These are phyloP conservation scores for Temnopleurus reevesii DNA, from an alignment of 53 echinoderm and acorn worm species.

Conservation along the genomic window DNA sequence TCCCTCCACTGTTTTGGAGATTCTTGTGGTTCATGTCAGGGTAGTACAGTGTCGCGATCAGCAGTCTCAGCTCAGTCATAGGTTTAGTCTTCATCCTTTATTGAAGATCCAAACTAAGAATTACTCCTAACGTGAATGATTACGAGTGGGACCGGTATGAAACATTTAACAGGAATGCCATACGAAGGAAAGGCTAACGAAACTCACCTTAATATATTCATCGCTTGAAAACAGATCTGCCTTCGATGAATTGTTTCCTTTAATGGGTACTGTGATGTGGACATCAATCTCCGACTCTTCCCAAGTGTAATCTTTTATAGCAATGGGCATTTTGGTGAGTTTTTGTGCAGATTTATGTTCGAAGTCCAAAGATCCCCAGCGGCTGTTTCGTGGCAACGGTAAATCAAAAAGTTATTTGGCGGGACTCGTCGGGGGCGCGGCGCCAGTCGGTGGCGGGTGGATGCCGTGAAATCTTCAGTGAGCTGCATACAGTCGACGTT, in stretches of 20 bases:
- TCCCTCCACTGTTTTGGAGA: no score
- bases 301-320: slow-evolving; percentile 91
- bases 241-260: slow-evolving; percentile 91
- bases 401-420: not conserved
- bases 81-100: no score
- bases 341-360: not conserved
- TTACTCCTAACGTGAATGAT: not conserved
- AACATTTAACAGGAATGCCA: not conserved
- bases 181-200: not conserved
- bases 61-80: no score
- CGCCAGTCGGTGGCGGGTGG: no score
- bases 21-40: no score
- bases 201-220: slow-evolving; percentile 87
- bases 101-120: no score
- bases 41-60: no score
- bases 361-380: not conserved
- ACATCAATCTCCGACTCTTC: slow-evolving; percentile 83
- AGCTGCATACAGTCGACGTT: no score
- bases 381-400: slow-evolving; percentile 9
- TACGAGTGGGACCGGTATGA: not conserved
- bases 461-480: no score
- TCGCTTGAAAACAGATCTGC: slow-evolving; percentile 97
- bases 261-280: slow-evolving; percentile 89
- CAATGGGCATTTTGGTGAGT: slow-evolving; percentile 77
- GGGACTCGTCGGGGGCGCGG: no score